Evolutionary conservation across 2,888 invertebrate species (phyloP).

Genomic region (Eremobia ochroleuca): DNA sequence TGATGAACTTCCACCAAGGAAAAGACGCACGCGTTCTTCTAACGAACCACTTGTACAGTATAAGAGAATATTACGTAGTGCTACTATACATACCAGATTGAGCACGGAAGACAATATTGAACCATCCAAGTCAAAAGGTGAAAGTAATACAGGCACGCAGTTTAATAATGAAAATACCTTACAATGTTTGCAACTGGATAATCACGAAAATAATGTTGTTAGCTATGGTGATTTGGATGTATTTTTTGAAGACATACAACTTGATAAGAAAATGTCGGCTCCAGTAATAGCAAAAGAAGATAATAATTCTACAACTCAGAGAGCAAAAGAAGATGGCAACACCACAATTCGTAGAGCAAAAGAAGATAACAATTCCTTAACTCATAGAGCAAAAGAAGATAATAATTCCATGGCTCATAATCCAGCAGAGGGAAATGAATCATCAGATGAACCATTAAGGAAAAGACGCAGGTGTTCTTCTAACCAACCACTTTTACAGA

Average conservation of each 20-base stretch:
- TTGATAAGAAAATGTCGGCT: slow-evolving; percentile 15
- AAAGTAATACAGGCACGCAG: slow-evolving; percentile 16
- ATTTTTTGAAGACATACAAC: slow-evolving; percentile 60
- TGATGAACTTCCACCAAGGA: slow-evolving; percentile 49
- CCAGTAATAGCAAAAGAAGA: slow-evolving; percentile 16
- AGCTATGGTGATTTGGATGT: slow-evolving; percentile 73
- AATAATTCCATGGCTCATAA: slow-evolving; percentile 2
- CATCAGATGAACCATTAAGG: slow-evolving; percentile 33
- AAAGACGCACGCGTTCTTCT: slow-evolving; percentile 68
- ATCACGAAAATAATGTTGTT: slow-evolving; percentile 40
- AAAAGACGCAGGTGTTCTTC: slow-evolving; percentile 70
- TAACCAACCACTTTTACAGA: slow-evolving; percentile 54
- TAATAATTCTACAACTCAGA: background rate
- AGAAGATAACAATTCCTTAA: background rate
- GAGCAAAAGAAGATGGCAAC: slow-evolving; percentile 7
- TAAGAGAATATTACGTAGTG: slow-evolving; percentile 76
- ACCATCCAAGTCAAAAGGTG: slow-evolving; percentile 5
- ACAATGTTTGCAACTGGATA: slow-evolving; percentile 5
- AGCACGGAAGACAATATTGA: slow-evolving; percentile 42
- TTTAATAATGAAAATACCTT: background rate
- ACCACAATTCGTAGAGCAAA: background rate
- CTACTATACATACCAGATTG: slow-evolving; percentile 40
- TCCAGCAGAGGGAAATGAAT: slow-evolving; percentile 1
- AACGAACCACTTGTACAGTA: slow-evolving; percentile 54
- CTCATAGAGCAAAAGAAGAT: slow-evolving; percentile 3